Evolutionary conservation across 2,797 vertebrate genomes (phyloP), one percentile per base, ranked within the genome.

Genomic region (Gobionotothen gibberifrons): DNA sequence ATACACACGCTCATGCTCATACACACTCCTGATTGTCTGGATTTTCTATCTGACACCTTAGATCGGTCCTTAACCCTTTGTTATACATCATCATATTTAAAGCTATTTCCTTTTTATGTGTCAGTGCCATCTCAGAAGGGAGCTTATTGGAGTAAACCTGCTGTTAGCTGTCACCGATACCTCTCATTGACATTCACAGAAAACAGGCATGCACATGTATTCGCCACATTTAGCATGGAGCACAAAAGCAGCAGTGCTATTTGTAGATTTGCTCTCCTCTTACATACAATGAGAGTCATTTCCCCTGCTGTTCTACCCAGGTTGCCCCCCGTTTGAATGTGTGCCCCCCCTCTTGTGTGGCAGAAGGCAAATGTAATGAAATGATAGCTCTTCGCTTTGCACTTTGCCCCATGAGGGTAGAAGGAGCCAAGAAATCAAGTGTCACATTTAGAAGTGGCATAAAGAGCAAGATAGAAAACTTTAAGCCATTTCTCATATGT

Each of bases 341-440:
- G 29, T 14, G 15, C 15, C 60, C 46, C 63, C 43, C 39, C 55
- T 46, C 49, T 67, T 7, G 16, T 53, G 57, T 36, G 46, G n/a
- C 32, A 36, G 32, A 36, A 36, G 32, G 32, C 32, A 32, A 32
- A 32, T 32, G 32, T 32, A 32, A 32, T 32, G 32, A 69, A 77
- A 81, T 69, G 67, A 62, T 29, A 70, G 60, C 52, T 48, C 19
- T 65, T n/a, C 14, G 69, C 26, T 46, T 17, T 17, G 43, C 44
- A 39, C 59, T 61, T 73, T 74, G 47, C 39, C 53, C 44, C 61
- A 54, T 8, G 2, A 17, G 26, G 17, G 11, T 59, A 48, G 46
- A 32, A 76, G 19, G 44, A 62, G 7, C 83, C 57, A 57, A 53
- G 43, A 14, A 21, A 19, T 9, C 54, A 78, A 67, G 51, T 52